Evolutionary conservation across 2,888 invertebrate species (phyloP).

Genomic region (Philereme vetulata): DNA sequence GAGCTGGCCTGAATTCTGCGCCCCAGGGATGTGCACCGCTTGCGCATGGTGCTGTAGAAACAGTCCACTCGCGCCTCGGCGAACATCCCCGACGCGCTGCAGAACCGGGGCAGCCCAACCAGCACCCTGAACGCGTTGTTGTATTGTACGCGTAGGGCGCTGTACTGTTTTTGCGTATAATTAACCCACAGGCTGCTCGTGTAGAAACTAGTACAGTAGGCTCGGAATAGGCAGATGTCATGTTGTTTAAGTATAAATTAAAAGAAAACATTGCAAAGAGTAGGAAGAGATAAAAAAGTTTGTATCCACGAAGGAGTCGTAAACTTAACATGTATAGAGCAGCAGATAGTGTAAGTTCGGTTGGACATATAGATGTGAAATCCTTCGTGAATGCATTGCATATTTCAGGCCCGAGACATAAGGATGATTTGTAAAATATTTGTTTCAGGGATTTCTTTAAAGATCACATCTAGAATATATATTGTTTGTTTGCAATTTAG

Average conservation of each 20-base stretch:
- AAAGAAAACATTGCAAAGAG: conserved; percentile 83
- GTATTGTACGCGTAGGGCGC: too few relatives aligned
- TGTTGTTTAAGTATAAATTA: conserved; percentile 49
- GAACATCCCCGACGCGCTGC: too few relatives aligned
- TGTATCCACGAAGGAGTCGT: conserved; percentile 44
- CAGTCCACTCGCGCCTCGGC: too few relatives aligned
- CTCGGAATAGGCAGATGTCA: too few relatives aligned
- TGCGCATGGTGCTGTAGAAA: too few relatives aligned
- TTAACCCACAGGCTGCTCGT: too few relatives aligned
- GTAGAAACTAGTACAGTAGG: too few relatives aligned
- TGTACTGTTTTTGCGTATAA: too few relatives aligned
- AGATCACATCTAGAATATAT: conserved; percentile 39
- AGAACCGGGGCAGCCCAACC: too few relatives aligned
- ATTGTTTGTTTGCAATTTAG: conserved; percentile 23
- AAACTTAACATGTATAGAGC: conserved; percentile 17
- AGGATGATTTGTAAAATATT: conserved; percentile 9
- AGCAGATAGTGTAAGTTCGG: neutral
- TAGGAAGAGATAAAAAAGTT: conserved; percentile 46
- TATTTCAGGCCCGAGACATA: neutral
- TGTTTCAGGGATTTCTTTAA: conserved; percentile 22
- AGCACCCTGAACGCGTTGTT: too few relatives aligned
- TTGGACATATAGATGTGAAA: conserved; percentile 1
- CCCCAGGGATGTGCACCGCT: too few relatives aligned
- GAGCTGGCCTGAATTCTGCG: too few relatives aligned
- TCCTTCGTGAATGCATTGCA: conserved; percentile 47